A percentile compares a stretch with the other conserved stretches of the same genome.
Conservation (phyloP, 2,113 vertebrate genomes). For the Hucho hucho region DNA sequence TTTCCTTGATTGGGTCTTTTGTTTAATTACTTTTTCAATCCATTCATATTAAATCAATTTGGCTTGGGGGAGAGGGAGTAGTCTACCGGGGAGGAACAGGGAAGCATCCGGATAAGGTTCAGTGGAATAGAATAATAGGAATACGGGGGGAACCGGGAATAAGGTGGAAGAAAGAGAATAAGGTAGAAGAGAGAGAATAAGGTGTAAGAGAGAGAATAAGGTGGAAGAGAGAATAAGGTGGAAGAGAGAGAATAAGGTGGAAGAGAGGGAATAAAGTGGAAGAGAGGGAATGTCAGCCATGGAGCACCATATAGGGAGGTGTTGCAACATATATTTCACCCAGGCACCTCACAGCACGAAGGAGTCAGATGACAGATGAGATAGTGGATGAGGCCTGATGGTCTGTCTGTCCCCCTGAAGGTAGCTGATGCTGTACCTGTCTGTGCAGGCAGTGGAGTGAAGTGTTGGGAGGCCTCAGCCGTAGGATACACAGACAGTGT, state of each 20-base stretch:
- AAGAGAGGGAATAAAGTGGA: background rate
- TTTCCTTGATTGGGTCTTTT: background rate
- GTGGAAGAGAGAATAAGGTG: too few species aligned
- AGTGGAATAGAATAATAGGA: background rate
- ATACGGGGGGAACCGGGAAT: slow-evolving; percentile 2
- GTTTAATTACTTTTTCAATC: background rate
- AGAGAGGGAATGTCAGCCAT: slow-evolving; percentile 36
- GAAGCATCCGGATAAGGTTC: too few species aligned
- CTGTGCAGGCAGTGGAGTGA: background rate
- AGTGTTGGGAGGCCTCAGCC: too few species aligned
- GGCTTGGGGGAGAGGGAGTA: background rate
- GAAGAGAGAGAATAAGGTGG: too few species aligned
- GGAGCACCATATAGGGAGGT: slow-evolving; percentile 9
- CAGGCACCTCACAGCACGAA: background rate
- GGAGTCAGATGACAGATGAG: background rate
- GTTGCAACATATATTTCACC: background rate
- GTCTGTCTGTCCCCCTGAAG: background rate
- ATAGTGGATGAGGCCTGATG: background rate
- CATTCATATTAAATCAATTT: background rate
- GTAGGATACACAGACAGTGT: background rate
- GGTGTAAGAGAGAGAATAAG: too few species aligned
- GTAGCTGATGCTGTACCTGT: background rate
- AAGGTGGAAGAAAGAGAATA: too few species aligned
- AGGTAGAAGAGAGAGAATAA: too few species aligned
- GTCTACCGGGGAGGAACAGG: background rate